Evolutionary conservation across 2,888 invertebrate genomes (phyloP).

Genomic region (Ochropacha duplaris): DNA sequence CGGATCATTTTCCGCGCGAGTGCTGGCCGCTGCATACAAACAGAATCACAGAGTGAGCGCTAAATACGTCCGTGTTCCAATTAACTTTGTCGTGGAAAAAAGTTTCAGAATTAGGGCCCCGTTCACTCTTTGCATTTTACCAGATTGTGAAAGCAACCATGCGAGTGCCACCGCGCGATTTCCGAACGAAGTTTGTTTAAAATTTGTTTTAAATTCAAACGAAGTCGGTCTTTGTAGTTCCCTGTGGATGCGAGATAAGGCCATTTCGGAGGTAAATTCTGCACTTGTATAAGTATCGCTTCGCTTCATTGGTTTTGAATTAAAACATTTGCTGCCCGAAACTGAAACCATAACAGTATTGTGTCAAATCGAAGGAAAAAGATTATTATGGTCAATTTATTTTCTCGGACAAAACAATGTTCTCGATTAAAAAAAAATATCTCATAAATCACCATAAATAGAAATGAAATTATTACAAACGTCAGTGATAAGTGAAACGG

Average conservation of each 20-base stretch:
- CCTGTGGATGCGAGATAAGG: constrained; percentile 47
- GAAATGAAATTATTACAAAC: too few relatives aligned
- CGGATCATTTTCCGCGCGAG: constrained; percentile 48
- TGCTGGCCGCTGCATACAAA: constrained; percentile 49
- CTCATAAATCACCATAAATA: too few relatives aligned
- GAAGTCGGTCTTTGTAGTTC: constrained; percentile 44
- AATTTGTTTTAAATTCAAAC: constrained; percentile 53
- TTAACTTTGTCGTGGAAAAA: constrained; percentile 45
- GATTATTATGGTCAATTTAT: neutral
- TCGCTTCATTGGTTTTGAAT: constrained; percentile 41
- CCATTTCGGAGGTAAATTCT: constrained; percentile 42
- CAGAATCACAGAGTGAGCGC: constrained; percentile 50
- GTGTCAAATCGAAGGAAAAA: neutral
- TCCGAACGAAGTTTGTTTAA: constrained; percentile 52
- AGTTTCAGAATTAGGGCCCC: constrained; percentile 34
- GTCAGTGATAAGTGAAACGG: neutral
- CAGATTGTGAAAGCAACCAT: constrained; percentile 46
- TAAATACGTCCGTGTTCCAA: constrained; percentile 47
- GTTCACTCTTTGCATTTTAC: constrained; percentile 42
- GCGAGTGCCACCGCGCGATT: constrained; percentile 42
- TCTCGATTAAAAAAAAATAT: too few relatives aligned
- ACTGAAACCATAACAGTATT: neutral
- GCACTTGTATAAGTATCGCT: constrained; percentile 25
- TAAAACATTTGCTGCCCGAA: constrained; percentile 14
- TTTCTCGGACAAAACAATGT: neutral